Evolutionary conservation across 2,113 vertebrate genomes (phyloP), one percentile per base, ranked within the genome.

Genomic region (Sus scrofa): DNA sequence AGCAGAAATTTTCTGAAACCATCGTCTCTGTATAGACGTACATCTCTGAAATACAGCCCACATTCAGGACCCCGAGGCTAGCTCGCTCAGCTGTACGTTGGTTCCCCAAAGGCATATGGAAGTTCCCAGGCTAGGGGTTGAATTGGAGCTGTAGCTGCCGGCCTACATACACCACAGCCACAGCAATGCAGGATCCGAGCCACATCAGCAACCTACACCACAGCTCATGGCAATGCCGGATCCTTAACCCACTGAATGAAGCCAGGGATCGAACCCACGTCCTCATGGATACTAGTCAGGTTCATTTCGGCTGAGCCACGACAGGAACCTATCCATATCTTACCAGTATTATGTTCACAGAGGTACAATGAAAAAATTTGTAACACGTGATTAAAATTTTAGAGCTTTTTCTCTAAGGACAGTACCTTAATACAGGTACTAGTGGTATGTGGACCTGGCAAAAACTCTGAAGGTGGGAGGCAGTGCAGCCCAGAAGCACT

Each of bases 31-130:
- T 30, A 81, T 7, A 92, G 44, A 70, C 27, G 22, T 26, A 65
- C 39, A n/a, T 75, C 65, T 62, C 78, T 30, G 79, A 93, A 95
- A 83, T 26, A 6, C 87, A 92, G 34, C 62, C 92, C 71, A 97
- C 75, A 89, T 50, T 77, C 68, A 52, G 34, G 30, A 82, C 68
- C 75, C 67, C 62, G 12, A 92, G 73, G 60, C 74, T 54, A 39
- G 65, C 67, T 67, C 52, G 82, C 73, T 96, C 92, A 94, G 78
- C 63, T 67, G 0, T 44, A 67, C 65, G 20, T 60, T 60, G 54
- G 20, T 70, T 86, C 71, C 58, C 50, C 68, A 74, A 74, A 94
- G 90, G n/a, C n/a, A n/a, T n/a, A n/a, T n/a, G n/a, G n/a, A n/a
- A n/a, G n/a, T n/a, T n/a, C n/a, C n/a, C n/a, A n/a, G n/a, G n/a